These are phyloP conservation scores for Cepaea nemoralis DNA, from an alignment of 1,140 invertebrate genomes.

Conservation along the genomic window DNA sequence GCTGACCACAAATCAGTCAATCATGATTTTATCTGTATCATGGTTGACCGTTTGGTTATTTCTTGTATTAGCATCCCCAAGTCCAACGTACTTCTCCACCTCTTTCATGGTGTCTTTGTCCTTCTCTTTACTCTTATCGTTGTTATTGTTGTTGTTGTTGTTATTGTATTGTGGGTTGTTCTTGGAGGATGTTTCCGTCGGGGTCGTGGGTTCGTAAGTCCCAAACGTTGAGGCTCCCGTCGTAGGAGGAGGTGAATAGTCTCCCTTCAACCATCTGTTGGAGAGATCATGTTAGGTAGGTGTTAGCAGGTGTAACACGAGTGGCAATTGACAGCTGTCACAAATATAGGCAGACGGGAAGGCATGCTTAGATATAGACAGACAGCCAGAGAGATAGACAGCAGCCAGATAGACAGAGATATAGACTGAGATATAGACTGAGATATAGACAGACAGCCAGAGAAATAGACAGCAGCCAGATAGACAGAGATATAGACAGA, in stretches of 20 bases:
- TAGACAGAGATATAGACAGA: too few species aligned
- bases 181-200: not conserved
- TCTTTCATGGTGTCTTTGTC: slow-evolving; percentile 54
- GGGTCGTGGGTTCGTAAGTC: slow-evolving; percentile 60
- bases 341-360: too few species aligned
- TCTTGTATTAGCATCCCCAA: slow-evolving; percentile 23
- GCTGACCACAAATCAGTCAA: too few species aligned
- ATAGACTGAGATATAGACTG: too few species aligned
- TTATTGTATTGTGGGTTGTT: not conserved
- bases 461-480: too few species aligned
- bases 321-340: too few species aligned
- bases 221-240: slow-evolving; percentile 72
- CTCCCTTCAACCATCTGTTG: slow-evolving; percentile 63
- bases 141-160: slow-evolving; percentile 32
- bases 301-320: too few species aligned
- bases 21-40: slow-evolving; percentile 20
- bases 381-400: too few species aligned
- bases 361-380: too few species aligned
- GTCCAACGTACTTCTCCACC: slow-evolving; percentile 51
- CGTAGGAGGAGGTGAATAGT: slow-evolving; percentile 71
- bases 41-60: not conserved
- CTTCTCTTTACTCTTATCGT: slow-evolving; percentile 48
- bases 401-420: too few species aligned
- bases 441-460: too few species aligned
- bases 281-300: too few species aligned